Conservation (phyloP, 2,113 vertebrate species). For the Callorhinus ursinus region DNA sequence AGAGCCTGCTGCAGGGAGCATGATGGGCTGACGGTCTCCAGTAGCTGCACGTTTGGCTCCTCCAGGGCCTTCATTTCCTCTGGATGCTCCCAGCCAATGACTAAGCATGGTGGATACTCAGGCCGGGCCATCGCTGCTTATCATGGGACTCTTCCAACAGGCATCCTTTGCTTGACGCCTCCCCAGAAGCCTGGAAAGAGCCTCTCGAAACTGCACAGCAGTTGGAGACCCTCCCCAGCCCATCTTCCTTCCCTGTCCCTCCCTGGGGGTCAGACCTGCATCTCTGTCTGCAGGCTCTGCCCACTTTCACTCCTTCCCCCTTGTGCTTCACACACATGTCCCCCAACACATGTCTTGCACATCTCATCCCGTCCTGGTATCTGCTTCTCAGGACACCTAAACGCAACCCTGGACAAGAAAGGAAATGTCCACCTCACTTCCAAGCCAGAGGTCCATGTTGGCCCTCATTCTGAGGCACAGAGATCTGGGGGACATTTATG, state of each 20-base stretch:
- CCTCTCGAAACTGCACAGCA: not conserved
- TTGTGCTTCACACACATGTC: not conserved
- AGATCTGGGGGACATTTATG: not conserved
- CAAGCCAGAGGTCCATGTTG: not conserved
- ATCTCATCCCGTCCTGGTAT: not conserved
- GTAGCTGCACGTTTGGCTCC: too few relatives aligned
- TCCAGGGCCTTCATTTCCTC: not conserved
- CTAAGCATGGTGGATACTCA: not conserved
- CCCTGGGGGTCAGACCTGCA: too few relatives aligned
- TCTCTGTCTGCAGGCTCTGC: too few relatives aligned
- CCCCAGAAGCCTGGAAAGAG: not conserved
- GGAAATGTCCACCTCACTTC: too few relatives aligned
- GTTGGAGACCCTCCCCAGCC: not conserved
- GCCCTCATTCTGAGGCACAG: not conserved
- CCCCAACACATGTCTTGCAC: not conserved
- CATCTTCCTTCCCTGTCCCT: not conserved
- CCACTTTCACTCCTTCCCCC: not conserved
- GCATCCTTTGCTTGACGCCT: not conserved
- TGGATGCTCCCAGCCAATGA: not conserved
- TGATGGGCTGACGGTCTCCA: not conserved
- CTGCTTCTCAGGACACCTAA: not conserved
- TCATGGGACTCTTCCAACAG: not conserved
- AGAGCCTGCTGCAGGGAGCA: not conserved
- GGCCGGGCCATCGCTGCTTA: not conserved
- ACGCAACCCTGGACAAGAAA: not conserved